phyloP scores from a whole-genome alignment of 2,113 vertebrate genomes.

The Anser cygnoides region DNA sequence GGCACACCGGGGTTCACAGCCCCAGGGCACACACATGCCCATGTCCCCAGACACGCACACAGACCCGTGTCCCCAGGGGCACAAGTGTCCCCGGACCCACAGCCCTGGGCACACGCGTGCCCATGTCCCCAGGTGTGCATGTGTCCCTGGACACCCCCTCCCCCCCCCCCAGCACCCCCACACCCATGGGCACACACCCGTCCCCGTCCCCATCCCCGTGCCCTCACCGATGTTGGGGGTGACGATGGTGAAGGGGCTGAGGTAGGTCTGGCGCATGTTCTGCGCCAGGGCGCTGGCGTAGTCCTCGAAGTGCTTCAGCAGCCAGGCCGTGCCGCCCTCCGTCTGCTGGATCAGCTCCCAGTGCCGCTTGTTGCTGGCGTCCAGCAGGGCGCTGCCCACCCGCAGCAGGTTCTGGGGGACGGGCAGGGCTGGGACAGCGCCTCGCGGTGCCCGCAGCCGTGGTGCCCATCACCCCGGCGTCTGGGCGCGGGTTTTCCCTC shows the following conservation, averaged over 20 bases:
- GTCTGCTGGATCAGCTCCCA: constrained; percentile 96
- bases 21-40: background rate
- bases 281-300: constrained; percentile 91
- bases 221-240: constrained; percentile 92
- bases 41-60: accelerated
- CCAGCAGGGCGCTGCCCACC: constrained; percentile 91
- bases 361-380: constrained; percentile 82
- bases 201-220: background rate
- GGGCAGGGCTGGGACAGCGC: background rate
- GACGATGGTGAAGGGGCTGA: constrained; percentile 95
- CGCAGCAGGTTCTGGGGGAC: constrained; percentile 86
- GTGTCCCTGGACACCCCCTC: background rate
- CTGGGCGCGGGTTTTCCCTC: background rate
- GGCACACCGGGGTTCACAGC: too few species aligned
- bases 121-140: background rate
- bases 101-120: background rate
- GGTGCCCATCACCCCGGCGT: background rate
- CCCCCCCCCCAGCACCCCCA: background rate
- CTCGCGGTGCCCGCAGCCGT: too few species aligned
- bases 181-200: accelerated
- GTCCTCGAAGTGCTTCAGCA: constrained; percentile 89
- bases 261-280: constrained; percentile 98
- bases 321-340: constrained; percentile 87
- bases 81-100: background rate
- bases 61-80: background rate